Base-by-base conservation (phyloP, 1,140 invertebrate genomes). In the Drosophila leontia region DNA sequence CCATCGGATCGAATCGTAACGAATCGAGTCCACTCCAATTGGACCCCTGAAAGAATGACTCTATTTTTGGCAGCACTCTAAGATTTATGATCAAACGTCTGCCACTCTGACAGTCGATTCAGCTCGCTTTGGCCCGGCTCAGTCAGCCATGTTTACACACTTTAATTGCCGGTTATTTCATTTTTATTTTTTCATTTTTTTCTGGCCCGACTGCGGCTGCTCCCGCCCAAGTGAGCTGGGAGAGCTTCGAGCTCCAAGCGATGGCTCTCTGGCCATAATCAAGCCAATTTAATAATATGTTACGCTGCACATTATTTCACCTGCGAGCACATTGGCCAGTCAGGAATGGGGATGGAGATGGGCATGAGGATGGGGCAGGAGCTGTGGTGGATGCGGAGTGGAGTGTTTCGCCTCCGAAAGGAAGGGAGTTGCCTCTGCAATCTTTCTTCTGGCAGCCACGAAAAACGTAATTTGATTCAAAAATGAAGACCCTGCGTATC, bases 241-340 rank as follows among this genome's bases (percentile, higher is more conserved):
- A 23, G 23, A 29, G 51, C 47, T 42, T 12, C 34, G 17, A 23
- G 75, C 56, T 65, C 63, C 47, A 26, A 78, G 68, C 53, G 56
- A 37, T 81, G 74, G 78, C 47, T 77, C 63, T 74, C 68, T 78
- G 84, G 64, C 83, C 84, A 83, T 80, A 87, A 87, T 87, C 83
- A 87, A 87, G 84, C 45, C 84, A 88, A 88, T 84, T 88, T 87
- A 87, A 87, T 87, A 87, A 87, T 84, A 87, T 78, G 83, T 87
- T 87, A 80, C 83, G 83, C 77, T 84, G 83, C 84, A 68, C 85
- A 87, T 80, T 88, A 88, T 88, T 87, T 87, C 83, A 87, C 83
- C 83, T 87, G 84, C 77, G 77, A 86, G 79, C 65, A 58, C 41
- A 47, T 47, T 55, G 23, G 42, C 34, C 69, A 63, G 45, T 34